These are phyloP conservation scores for Australoheros facetus DNA, from an alignment of 2,797 vertebrate species.

Conservation along the genomic window DNA sequence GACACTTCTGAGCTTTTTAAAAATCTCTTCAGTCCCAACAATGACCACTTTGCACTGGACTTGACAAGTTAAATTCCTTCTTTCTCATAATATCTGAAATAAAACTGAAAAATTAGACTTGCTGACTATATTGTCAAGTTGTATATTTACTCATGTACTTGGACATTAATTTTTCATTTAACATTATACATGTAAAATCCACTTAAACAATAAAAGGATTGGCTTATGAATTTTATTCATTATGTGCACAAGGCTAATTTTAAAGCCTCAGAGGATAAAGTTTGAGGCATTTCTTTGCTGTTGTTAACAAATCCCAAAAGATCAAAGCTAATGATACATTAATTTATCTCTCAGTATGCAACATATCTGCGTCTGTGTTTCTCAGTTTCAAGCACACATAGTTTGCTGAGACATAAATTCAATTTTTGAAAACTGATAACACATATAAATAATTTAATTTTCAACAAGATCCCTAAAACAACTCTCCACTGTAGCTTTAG, in stretches of 20 bases:
- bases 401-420: neutral
- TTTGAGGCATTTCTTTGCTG: neutral
- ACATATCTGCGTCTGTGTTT: neutral
- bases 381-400: neutral
- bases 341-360: neutral
- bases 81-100: conserved; percentile 20
- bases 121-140: conserved; percentile 23
- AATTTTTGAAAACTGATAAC: too few species aligned
- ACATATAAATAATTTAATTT: neutral
- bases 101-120: conserved; percentile 16
- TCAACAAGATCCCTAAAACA: neutral
- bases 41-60: conserved; percentile 21
- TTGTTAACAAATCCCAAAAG: neutral
- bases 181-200: neutral
- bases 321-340: neutral
- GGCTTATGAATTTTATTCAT: neutral
- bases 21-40: neutral
- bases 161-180: neutral
- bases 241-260: neutral
- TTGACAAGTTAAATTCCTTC: conserved; percentile 19
- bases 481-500: neutral
- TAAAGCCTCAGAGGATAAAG: neutral
- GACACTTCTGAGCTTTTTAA: neutral
- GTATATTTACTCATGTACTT: conserved; percentile 18
- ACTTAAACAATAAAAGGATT: neutral